Percentiles rank a stretch among this genome's conserved stretches.
These are phyloP conservation scores for Orchesellides sinensis DNA, from an alignment of 2,888 invertebrate genomes.

Conservation along the genomic window DNA sequence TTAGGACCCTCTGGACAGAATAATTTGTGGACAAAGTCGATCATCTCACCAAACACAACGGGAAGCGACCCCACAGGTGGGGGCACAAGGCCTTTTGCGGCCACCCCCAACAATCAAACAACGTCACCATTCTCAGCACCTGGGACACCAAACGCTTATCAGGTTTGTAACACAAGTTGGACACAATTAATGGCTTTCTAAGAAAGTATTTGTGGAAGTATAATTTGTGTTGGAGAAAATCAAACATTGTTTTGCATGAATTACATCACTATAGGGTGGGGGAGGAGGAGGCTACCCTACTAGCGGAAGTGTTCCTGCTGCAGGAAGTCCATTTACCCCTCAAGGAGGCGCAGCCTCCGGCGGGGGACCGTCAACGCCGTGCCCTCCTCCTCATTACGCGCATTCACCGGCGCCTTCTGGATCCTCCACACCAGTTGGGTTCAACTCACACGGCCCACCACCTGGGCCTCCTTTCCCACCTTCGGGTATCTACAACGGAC, in stretches of 20 bases:
- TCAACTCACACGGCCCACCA: constrained; percentile 78
- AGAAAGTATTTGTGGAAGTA: neutral
- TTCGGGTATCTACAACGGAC: constrained; percentile 83
- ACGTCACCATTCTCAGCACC: constrained; percentile 75
- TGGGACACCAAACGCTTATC: constrained; percentile 75
- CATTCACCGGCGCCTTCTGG: constrained; percentile 91
- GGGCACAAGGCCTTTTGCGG: constrained; percentile 74
- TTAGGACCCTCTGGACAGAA: constrained; percentile 74
- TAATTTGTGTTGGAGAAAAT: neutral
- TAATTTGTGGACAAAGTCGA: constrained; percentile 75
- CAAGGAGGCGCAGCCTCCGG: constrained; percentile 74
- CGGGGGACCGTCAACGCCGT: constrained; percentile 73
- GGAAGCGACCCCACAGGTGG: constrained; percentile 75
- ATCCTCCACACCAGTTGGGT: constrained; percentile 87
- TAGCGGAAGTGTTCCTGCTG: constrained; percentile 74
- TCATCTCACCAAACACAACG: constrained; percentile 75
- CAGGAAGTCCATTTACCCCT: constrained; percentile 74
- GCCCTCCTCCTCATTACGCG: constrained; percentile 84
- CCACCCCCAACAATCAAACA: constrained; percentile 75
- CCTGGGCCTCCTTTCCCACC: constrained; percentile 79
- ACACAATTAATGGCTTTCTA: neutral
- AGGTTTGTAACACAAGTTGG: constrained; percentile 47
- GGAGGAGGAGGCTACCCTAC: constrained; percentile 73
- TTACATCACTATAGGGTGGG: constrained; percentile 60
- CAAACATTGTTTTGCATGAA: neutral